Evolutionary conservation across 1,140 invertebrate species (phyloP).

Genomic region (Drosophila nigrodunni): DNA sequence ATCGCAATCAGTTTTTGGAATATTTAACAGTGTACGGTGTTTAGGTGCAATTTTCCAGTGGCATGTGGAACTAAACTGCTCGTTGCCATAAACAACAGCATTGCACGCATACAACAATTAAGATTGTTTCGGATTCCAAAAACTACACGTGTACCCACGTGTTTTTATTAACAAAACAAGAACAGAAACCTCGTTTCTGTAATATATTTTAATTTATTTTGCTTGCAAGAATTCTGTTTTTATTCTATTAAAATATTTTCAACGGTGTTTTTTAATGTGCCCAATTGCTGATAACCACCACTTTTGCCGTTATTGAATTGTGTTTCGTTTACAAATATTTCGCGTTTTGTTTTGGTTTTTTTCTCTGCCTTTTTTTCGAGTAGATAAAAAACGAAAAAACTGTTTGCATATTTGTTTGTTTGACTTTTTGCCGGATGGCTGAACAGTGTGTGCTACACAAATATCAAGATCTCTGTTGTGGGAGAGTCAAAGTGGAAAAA

Average conservation of each 20-base stretch:
- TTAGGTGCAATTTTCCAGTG: neutral
- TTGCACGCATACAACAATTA: neutral
- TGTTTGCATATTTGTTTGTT: conserved; percentile 33
- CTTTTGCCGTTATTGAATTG: conserved; percentile 28
- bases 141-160: neutral
- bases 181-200: neutral
- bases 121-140: conserved; percentile 1
- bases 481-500: neutral
- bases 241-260: conserved; percentile 10
- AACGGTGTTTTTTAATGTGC: neutral
- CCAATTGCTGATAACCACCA: conserved; percentile 26
- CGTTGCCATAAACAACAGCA: neutral
- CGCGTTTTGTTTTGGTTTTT: conserved; percentile 15
- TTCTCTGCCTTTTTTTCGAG: neutral
- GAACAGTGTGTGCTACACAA: conserved; percentile 10
- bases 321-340: conserved; percentile 24
- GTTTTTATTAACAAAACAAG: neutral
- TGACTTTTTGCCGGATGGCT: conserved; percentile 16
- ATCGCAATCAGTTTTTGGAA: neutral
- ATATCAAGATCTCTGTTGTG: conserved; percentile 10
- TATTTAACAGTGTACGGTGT: neutral
- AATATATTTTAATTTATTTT: neutral
- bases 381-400: conserved; percentile 21
- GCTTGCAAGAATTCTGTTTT: neutral
- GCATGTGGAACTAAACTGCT: conserved; percentile 5